Base-by-base conservation (phyloP, 1,140 invertebrate species). In the Anastatus disparis region DNA sequence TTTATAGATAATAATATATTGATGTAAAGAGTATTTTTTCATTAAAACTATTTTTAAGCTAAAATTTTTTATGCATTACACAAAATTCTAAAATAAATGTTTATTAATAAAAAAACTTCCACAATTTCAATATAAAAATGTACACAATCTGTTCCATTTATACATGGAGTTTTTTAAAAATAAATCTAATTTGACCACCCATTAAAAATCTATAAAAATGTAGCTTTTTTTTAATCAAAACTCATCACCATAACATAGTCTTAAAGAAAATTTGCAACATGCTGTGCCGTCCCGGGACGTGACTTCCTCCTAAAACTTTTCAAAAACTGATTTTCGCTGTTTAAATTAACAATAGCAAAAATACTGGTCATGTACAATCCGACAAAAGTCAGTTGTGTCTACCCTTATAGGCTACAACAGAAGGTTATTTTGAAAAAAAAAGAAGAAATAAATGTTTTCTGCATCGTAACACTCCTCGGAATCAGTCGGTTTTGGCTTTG, bases 401-500 rank as follows among this genome's bases (percentile, higher is more conserved):
- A 26, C 22, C 10, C 59, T n/a, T n/a, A n/a, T 46, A 27, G 35
- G 13, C 46, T 17, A 31, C n/a, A n/a, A n/a, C n/a, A n/a, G n/a
- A n/a, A 7, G 52, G 29, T 7, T 61, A 24, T 52, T 59, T 66
- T 31, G 44, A 71, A 71, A 65, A n/a, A n/a, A n/a, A n/a, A n/a
- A n/a, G n/a, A n/a, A n/a, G n/a, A n/a, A n/a, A n/a, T n/a, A n/a
- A 53, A 61, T 61, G 26, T 78, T 81, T 84, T 83, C 74, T 84
- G 84, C 83, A 81, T 64, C 77, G 82, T 84, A 84, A 84, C 78
- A 80, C 75, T 79, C 76, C 76, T 79, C 59, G 76, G 79, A 84
- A 82, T 79, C 77, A 77, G 79, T 76, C 76, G 79, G 74, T 76
- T n/a, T n/a, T 71, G 76, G 72, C 78, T 84, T 80, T 77, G 80